Evolutionary conservation across 2,797 vertebrate genomes (phyloP).

Genomic region (Falco peregrinus): DNA sequence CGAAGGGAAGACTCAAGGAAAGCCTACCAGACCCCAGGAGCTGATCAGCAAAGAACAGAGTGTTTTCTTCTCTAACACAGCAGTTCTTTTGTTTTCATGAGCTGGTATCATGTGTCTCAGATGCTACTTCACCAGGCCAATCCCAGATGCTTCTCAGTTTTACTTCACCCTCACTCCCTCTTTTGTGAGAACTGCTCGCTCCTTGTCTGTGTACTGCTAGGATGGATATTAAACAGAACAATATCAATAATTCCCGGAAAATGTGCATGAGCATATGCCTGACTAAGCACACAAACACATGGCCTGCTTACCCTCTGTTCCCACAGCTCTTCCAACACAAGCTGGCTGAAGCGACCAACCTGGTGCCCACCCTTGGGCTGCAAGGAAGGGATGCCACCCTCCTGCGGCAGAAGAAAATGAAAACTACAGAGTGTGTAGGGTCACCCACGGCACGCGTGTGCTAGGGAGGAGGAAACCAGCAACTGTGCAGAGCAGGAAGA

Average conservation of each 20-base stretch:
- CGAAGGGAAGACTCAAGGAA: neutral
- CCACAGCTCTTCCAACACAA: neutral
- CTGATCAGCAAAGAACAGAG: constrained; percentile 9
- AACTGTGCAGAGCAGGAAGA: neutral
- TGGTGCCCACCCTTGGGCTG: neutral
- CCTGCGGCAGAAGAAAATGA: fast-evolving
- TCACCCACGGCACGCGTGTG: neutral
- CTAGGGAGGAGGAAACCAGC: constrained; percentile 39
- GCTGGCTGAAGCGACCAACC: neutral
- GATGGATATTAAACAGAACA: constrained; percentile 67
- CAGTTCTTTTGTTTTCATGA: constrained; percentile 35
- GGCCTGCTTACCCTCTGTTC: neutral
- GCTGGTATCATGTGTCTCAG: constrained; percentile 47
- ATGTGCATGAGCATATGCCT: neutral
- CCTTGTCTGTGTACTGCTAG: constrained; percentile 25
- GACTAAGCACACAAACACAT: constrained; percentile 8
- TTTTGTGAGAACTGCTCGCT: neutral
- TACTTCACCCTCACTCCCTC: constrained; percentile 18
- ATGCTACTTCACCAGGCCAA: constrained; percentile 29
- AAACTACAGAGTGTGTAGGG: neutral
- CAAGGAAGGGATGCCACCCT: neutral
- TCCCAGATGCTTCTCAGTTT: constrained; percentile 55
- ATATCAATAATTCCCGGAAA: constrained; percentile 55
- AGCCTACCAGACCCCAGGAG: constrained; percentile 22
- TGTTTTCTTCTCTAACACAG: constrained; percentile 24